Base-by-base conservation (phyloP, 2,113 vertebrate genomes). In the Takifugu bimaculatus region DNA sequence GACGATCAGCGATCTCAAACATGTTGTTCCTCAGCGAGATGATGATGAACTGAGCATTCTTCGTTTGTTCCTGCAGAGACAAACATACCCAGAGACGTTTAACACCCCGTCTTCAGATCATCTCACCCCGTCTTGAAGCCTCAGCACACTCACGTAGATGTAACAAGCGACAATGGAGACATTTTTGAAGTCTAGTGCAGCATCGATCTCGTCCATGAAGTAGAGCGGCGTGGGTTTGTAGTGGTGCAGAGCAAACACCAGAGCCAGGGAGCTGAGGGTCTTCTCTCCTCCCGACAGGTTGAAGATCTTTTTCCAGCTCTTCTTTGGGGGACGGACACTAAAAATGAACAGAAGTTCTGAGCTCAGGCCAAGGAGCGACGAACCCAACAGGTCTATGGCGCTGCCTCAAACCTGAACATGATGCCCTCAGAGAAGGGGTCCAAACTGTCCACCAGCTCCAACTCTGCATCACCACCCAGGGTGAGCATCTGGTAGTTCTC, bases 401-500 rank as follows among this genome's bases (percentile, higher is more conserved):
- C 2, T 4, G 7, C 32, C 25, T 67, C 81, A 50, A 77, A 98
- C 96, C 97, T 99, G 84, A 99, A 99, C 86, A 92, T 92, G 84
- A 99, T 95, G 81, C 97, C 97, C 83, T 99, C 97, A 0, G 97
- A 98, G 89, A 99, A 99, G 6, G 96, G 97, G 75, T 99, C 97
- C 77, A 99, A 79, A 48, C 96, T 99, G 88, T 99, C 97, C 64
- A 98, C 96, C 0, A 99, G 93, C 72, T 99, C 97, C 65, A 99
- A 78, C 83, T 99, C 97, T 4, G 97, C 97, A 20, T 99, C 97
- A 0, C 97, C 97, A 63, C 97, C 97, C 70, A 95, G 74, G 0
- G 96, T 99, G 0, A 99, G 90, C 97, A 99, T 99, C 82, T 99
- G 97, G 87, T 99, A 99, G 85, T 99, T 99, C 69, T 99, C 96